Evolutionary conservation across 2,888 invertebrate species (phyloP), one percentile per base, ranked within the genome.

Genomic region (Pedicia rivosa): DNA sequence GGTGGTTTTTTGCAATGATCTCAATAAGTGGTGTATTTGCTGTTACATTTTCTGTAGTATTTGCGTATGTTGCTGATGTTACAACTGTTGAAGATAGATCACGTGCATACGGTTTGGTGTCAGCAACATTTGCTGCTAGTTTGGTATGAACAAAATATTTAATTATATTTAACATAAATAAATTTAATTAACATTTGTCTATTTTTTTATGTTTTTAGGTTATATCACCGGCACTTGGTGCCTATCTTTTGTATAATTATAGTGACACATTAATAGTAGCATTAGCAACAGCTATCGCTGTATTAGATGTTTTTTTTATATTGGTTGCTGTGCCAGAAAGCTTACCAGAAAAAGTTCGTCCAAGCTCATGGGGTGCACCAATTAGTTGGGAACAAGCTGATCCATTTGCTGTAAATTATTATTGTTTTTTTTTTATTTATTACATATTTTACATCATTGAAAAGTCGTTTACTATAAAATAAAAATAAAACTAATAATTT

Each of bases 21-120:
- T 92, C 92, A 57, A 88, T 98, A 60, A 94, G 92, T 49, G 98
- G 98, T 43, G 83, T 97, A 47, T 98, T 98, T 65, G 91, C 97
- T 38, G 98, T 98, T 45, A 98, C 98, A 34, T 98, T 98, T 67
- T 94, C 94, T 49, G 95, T 98, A 39, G 95, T 98, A 39, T 94
- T 98, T 66, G 98, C 98, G 35, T 99, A 98, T 65, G 98, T 98
- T 45, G 97, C 98, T 27, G 98, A 98, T 65, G 92, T 99, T 37
- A 99, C 98, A 20, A 90, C 92, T 49, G 91, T 95, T 54, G 84
- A 83, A 53, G 92, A 95, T 60, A 72, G 97, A 40, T 91, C 90
- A 48, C 74, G 84, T 44, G 94, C 95, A 7, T 97, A 97, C 63
- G 95, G 95, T 37, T 69, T 94, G 55, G 94, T 92, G n/a, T 92